These are phyloP conservation scores for Macrostomum lignano DNA, from an alignment of 1,140 invertebrate genomes.

Conservation along the genomic window DNA sequence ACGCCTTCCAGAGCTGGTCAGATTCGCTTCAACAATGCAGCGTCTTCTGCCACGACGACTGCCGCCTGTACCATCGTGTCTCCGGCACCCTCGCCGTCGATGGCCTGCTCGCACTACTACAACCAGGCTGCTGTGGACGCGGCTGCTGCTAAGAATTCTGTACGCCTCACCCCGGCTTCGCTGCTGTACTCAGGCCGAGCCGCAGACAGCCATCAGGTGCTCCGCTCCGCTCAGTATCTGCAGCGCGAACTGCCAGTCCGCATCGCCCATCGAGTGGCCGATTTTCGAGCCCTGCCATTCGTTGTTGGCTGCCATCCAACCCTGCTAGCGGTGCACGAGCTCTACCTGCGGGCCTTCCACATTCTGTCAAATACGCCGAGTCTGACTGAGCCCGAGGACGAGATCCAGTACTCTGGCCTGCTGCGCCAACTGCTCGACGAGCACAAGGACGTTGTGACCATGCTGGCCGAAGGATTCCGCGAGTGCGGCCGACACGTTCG, in stretches of 20 bases:
- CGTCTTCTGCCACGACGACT: too few species aligned
- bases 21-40: too few species aligned
- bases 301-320: constrained; percentile 36
- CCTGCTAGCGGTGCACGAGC: constrained; percentile 34
- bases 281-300: constrained; percentile 34
- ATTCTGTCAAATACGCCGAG: too few species aligned
- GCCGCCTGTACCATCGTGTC: too few species aligned
- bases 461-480: constrained; percentile 33
- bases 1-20: too few species aligned
- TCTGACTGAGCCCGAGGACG: constrained; percentile 24
- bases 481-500: constrained; percentile 33
- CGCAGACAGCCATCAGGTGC: constrained; percentile 29
- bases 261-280: constrained; percentile 34
- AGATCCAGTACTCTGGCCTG: constrained; percentile 28
- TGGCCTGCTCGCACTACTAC: constrained; percentile 33
- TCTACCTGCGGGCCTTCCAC: too few species aligned
- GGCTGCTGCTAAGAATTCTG: constrained; percentile 33
- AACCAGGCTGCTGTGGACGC: constrained; percentile 33
- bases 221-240: constrained; percentile 35
- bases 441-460: constrained; percentile 33
- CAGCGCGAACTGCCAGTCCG: constrained; percentile 35
- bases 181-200: constrained; percentile 33
- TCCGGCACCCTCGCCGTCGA: too few species aligned
- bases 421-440: constrained; percentile 31
- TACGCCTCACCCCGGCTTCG: constrained; percentile 32